Evolutionary conservation across 2,797 vertebrate genomes (phyloP).

Genomic region (Netta rufina): DNA sequence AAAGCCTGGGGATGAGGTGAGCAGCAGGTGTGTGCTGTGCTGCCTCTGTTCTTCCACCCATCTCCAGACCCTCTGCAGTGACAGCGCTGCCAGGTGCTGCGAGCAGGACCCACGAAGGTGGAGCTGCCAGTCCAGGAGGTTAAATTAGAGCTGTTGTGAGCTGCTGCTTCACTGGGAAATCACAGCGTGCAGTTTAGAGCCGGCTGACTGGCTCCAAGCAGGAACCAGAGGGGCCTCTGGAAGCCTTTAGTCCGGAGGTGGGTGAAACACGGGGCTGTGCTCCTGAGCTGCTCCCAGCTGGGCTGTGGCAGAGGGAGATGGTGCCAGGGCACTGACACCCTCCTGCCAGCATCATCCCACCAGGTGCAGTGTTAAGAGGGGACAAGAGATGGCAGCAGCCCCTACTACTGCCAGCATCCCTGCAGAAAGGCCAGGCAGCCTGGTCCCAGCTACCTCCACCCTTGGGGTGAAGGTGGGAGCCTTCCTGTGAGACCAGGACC

Average conservation of each 20-base stretch:
- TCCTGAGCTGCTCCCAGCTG: not conserved
- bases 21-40: not conserved
- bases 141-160: not conserved
- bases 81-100: not conserved
- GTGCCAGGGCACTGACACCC: not conserved
- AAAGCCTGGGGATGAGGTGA: not conserved
- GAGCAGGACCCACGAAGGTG: too few relatives aligned
- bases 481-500: not conserved
- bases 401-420: not conserved
- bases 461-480: not conserved
- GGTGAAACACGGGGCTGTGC: not conserved
- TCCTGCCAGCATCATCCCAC: not conserved
- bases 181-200: not conserved
- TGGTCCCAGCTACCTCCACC: not conserved
- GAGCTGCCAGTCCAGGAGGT: not conserved
- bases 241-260: too few relatives aligned
- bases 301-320: not conserved
- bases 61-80: not conserved
- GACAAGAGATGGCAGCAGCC: not conserved
- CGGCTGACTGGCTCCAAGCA: not conserved
- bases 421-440: not conserved
- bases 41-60: not conserved
- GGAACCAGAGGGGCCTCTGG: too few relatives aligned
- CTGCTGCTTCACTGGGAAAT: not conserved
- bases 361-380: fast-evolving